A percentile compares a stretch with the other conserved stretches of the same genome.
Conservation (phyloP, 2,888 invertebrate genomes). For the Cephus spinipes region DNA sequence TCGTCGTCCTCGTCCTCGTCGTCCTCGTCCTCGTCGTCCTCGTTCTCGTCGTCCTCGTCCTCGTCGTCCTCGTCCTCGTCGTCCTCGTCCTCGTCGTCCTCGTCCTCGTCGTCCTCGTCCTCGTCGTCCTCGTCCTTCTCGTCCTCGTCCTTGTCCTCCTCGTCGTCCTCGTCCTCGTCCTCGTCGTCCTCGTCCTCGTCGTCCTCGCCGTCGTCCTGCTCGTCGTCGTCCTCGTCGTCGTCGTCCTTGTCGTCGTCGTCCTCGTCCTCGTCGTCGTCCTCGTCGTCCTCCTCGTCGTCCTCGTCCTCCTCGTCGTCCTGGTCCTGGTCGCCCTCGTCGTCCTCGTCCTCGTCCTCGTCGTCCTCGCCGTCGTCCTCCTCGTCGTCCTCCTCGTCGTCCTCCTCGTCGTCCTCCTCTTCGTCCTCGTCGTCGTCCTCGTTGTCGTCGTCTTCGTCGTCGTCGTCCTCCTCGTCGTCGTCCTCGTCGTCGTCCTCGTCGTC, state of each 20-base stretch:
- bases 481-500: not conserved
- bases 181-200: not conserved
- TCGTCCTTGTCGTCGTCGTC: too few species aligned
- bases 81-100: not conserved
- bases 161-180: slow-evolving; percentile 1
- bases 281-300: not conserved
- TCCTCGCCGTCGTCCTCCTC: too few species aligned
- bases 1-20: too few species aligned
- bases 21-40: too few species aligned
- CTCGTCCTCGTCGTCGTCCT: not conserved
- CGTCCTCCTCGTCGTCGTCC: not conserved
- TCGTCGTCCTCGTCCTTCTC: not conserved
- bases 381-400: not conserved
- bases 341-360: too few species aligned
- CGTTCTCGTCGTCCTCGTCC: slow-evolving; percentile 11
- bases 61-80: slow-evolving; percentile 1
- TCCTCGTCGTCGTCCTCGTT: too few species aligned
- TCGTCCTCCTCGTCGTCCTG: not conserved
- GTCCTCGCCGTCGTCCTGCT: too few species aligned
- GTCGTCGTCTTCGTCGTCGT: too few species aligned
- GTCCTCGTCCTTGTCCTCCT: too few species aligned
- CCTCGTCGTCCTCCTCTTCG: too few species aligned
- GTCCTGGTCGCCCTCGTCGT: too few species aligned
- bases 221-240: too few species aligned
- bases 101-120: slow-evolving; percentile 1